phyloP scores from a whole-genome alignment of 2,797 vertebrate genomes.

The Hephaestus fuliginosus region DNA sequence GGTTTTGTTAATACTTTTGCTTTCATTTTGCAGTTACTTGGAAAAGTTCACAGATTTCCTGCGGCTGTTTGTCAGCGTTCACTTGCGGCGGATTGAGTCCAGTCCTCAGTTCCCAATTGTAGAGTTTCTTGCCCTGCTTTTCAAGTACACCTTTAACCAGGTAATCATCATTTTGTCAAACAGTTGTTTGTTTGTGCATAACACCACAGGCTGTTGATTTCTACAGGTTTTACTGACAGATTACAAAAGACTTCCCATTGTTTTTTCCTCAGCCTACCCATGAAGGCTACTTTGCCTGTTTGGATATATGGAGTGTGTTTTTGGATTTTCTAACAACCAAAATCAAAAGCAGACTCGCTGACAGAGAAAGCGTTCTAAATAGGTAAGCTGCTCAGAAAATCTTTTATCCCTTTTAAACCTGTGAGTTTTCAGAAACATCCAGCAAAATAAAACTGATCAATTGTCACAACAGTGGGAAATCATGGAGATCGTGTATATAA shows the following conservation, averaged over 20 bases:
- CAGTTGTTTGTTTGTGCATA: neutral
- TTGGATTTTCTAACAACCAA: slow-evolving; percentile 98
- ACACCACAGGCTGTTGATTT: neutral
- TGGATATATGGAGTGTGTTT: slow-evolving; percentile 98
- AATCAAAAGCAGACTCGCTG: slow-evolving; percentile 95
- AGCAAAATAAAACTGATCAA: neutral
- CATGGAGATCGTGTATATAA: too few relatives aligned
- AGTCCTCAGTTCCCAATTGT: slow-evolving; percentile 98
- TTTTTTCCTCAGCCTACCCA: slow-evolving; percentile 90
- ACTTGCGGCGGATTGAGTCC: slow-evolving; percentile 96
- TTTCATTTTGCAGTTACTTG: slow-evolving; percentile 89
- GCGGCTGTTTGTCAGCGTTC: slow-evolving; percentile 97
- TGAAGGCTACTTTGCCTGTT: slow-evolving; percentile 98
- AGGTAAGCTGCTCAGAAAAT: slow-evolving; percentile 83
- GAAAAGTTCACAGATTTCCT: slow-evolving; percentile 99
- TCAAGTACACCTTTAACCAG: slow-evolving; percentile 99
- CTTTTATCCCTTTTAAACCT: neutral
- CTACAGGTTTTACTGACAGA: neutral
- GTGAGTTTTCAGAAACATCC: neutral
- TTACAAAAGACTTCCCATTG: neutral
- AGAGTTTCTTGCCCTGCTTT: slow-evolving; percentile 95
- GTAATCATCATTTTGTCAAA: slow-evolving; percentile 77
- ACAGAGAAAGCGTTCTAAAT: slow-evolving; percentile 94
- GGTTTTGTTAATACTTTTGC: slow-evolving; percentile 20
- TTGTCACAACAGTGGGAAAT: neutral